Base-by-base conservation (phyloP, 1,140 invertebrate genomes). In the Hydropsyche tenuis region DNA sequence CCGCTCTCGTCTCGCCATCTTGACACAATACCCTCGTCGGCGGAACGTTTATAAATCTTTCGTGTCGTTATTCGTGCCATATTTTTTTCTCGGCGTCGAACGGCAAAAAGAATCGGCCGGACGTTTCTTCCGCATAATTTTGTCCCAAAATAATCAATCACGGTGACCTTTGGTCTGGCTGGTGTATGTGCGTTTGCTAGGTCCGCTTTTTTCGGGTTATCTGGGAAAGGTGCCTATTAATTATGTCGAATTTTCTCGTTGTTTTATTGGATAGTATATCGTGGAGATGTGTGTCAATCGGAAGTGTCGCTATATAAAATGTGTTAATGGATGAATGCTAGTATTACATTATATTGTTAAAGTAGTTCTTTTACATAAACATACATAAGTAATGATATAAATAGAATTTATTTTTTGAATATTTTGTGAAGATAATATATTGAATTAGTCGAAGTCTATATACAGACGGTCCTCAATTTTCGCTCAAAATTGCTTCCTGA, bases 21-120 rank as follows among this genome's bases (percentile, higher is more conserved):
- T 60, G 56, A 60, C 56, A 60, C 56, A 60, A 18, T 60, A 60
- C 56, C 56, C 56, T 60, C 56, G 56, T 60, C 56, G 56, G 56
- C 23, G 56, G 9, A 60, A 60, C 56, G 56, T 60, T 60, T 60
- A 60, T 60, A 60, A 60, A 60, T 60, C 56, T 60, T 60, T 60
- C 56, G 56, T 60, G 56, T 60, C 56, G 56, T 60, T 60, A 60
- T 60, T 60, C 56, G 11, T 22, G 12, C 56, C 56, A 60, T 60
- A 60, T 23, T 60, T 60, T 60, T 25, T 60, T 53, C 18, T 16
- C 1, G 7, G 12, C 46, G 46, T 20, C n/a, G 16, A 11, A 20
- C 5, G n/a, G 48, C 48, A 18, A 53, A 53, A 16, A 16, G 48
- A 53, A 53, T 20, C 48, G 16, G 20, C 16, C 48, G 48, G 20